Evolutionary conservation across 2,113 vertebrate genomes (phyloP).

Genomic region (Atractosteus spatula): DNA sequence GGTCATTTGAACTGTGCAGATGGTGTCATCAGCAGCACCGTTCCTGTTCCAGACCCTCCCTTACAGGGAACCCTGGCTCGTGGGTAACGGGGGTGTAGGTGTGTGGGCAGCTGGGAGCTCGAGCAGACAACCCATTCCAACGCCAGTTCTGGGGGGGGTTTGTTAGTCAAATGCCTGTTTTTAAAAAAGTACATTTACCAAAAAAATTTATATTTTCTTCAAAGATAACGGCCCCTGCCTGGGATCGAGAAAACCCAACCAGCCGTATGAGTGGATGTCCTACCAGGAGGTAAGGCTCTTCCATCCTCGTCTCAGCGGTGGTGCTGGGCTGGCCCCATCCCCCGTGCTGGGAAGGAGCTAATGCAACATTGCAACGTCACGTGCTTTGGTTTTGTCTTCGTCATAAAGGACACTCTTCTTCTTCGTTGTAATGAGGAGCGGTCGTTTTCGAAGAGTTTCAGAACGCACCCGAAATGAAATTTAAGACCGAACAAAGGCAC

Average conservation of each 20-base stretch:
- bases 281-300: conserved; percentile 76
- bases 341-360: not conserved
- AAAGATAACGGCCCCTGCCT: conserved; percentile 85
- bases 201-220: not conserved
- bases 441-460: conserved; percentile 5
- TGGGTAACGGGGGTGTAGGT: too few relatives aligned
- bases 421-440: not conserved
- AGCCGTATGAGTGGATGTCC: conserved; percentile 87
- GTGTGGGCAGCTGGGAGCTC: too few relatives aligned
- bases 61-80: too few relatives aligned
- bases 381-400: not conserved
- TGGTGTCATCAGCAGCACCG: too few relatives aligned
- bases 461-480: not conserved
- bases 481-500: too few relatives aligned
- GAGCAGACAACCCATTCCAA: too few relatives aligned
- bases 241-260: conserved; percentile 83
- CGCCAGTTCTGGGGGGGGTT: too few relatives aligned
- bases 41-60: too few relatives aligned
- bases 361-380: not conserved
- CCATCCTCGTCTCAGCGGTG: not conserved
- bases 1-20: too few relatives aligned
- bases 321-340: not conserved
- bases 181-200: conserved; percentile 29
- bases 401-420: not conserved
- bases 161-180: conserved; percentile 42